These are phyloP conservation scores for Ibycter americanus DNA, from an alignment of 2,797 vertebrate species.

Conservation along the genomic window DNA sequence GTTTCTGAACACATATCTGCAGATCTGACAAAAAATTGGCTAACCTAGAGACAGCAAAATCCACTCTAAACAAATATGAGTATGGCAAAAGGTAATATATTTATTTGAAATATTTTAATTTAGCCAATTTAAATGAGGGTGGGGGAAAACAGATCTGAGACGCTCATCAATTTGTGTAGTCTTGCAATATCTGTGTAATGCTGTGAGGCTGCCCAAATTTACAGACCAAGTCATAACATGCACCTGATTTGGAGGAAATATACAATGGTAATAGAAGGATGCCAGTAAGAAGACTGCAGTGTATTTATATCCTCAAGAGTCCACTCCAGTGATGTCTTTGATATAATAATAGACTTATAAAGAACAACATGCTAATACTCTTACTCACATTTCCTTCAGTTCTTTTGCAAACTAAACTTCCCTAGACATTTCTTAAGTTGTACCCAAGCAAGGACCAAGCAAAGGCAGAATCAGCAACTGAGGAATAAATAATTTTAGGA, in stretches of 20 bases:
- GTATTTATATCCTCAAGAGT: neutral
- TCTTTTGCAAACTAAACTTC: neutral
- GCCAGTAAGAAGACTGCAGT: neutral
- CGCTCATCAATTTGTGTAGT: neutral
- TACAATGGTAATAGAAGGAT: neutral
- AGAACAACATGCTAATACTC: neutral
- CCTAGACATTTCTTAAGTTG: neutral
- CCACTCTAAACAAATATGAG: neutral
- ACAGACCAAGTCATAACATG: neutral
- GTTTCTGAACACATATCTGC: neutral
- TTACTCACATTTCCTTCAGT: neutral
- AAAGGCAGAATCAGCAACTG: slow-evolving; percentile 33
- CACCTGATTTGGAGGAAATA: neutral
- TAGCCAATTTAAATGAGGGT: neutral
- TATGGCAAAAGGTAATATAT: neutral
- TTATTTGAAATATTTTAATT: neutral
- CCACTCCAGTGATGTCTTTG: neutral
- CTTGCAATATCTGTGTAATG: neutral
- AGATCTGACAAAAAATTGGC: neutral
- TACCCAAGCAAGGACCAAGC: neutral
- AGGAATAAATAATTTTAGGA: slow-evolving; percentile 28
- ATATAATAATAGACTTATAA: neutral
- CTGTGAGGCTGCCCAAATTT: neutral
- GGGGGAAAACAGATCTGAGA: neutral
- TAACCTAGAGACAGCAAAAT: neutral